These are phyloP conservation scores for Amazonetta brasiliensis DNA, from an alignment of 2,797 vertebrate species.

Conservation along the genomic window DNA sequence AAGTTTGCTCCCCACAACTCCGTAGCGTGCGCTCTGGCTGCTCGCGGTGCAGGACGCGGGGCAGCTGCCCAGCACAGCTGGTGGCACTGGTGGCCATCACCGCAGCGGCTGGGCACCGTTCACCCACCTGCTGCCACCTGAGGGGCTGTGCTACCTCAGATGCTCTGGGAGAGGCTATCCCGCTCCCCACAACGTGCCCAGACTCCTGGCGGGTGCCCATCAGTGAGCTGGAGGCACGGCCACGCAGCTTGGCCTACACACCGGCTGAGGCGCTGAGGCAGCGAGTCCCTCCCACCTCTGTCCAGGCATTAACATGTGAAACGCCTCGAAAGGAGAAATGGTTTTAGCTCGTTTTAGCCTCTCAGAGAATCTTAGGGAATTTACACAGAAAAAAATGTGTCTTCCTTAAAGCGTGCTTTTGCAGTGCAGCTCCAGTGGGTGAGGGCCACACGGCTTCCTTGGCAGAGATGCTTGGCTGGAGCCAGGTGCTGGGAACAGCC, in stretches of 20 bases:
- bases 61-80: not conserved
- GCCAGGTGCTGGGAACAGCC: not conserved
- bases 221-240: not conserved
- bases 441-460: not conserved
- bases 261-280: rapidly evolving
- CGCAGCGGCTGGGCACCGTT: not conserved
- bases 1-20: constrained; percentile 54
- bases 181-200: not conserved
- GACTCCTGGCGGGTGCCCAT: not conserved
- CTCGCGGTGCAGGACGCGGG: not conserved
- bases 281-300: not conserved
- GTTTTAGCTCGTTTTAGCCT: not conserved
- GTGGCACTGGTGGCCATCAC: not conserved
- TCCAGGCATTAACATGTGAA: not conserved
- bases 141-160: no score
- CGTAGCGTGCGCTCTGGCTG: constrained; percentile 17
- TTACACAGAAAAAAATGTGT: not conserved
- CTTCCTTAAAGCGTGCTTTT: no score
- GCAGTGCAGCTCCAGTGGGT: no score
- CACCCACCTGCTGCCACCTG: not conserved
- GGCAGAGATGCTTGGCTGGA: not conserved
- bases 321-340: not conserved
- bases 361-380: not conserved
- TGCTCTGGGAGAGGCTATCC: not conserved
- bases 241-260: not conserved